phyloP scores from a whole-genome alignment of 2,888 invertebrate genomes.

The Lasioglossum marginatum region DNA sequence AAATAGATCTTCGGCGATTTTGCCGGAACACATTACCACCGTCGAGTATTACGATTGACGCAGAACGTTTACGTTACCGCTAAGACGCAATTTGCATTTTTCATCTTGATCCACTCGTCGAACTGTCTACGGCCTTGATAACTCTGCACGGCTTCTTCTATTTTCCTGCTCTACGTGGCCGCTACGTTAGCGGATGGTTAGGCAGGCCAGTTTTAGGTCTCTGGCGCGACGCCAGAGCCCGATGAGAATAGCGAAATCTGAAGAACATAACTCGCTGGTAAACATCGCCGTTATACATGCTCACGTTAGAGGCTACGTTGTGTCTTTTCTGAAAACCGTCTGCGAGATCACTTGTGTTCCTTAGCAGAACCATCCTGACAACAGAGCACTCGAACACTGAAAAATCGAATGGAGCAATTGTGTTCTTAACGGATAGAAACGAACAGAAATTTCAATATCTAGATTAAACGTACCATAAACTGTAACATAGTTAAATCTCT shows the following conservation, averaged over 20 bases:
- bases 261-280: slow-evolving; percentile 43
- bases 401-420: neutral
- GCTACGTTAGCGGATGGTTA: slow-evolving; percentile 40
- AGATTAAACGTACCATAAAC: neutral
- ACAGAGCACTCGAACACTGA: neutral
- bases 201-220: slow-evolving; percentile 67
- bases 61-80: neutral
- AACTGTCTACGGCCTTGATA: slow-evolving; percentile 66
- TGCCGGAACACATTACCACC: neutral
- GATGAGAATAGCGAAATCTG: slow-evolving; percentile 63
- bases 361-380: neutral
- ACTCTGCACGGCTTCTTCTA: slow-evolving; percentile 63
- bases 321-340: slow-evolving; percentile 4
- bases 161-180: slow-evolving; percentile 63
- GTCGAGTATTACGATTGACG: slow-evolving; percentile 31
- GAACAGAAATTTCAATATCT: neutral
- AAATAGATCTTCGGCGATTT: neutral
- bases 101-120: slow-evolving; percentile 25
- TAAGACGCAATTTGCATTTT: slow-evolving; percentile 49
- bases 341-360: neutral
- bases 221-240: slow-evolving; percentile 61
- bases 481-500: too few relatives aligned
- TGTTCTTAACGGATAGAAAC: neutral
- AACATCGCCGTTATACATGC: slow-evolving; percentile 41
- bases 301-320: neutral